Evolutionary conservation across 2,888 invertebrate species (phyloP), one percentile per base, ranked within the genome.

Genomic region (Drepanosiphum platanoidis): DNA sequence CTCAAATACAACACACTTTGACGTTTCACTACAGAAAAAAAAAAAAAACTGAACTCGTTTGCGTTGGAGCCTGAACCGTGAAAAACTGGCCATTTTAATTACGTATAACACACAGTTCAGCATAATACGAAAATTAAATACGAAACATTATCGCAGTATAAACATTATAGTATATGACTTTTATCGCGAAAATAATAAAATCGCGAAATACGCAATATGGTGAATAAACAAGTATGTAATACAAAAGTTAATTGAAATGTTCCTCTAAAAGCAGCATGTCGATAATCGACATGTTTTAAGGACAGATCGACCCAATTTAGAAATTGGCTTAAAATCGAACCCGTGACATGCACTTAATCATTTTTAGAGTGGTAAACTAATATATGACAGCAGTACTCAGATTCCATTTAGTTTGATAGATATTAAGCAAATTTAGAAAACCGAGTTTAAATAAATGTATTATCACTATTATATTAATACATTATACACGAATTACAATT

Each of bases 1-100:
- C 39, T 61, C 58, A 71, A 36, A 61, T 39, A 58, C 27, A 9
- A 66, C 32, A 80, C 27, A 36, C 34, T 79, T 79, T 70, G 70
- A 80, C 80, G 52, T 80, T 70, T 70, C 36, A 80, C 52, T 70
- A 52, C 42, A 34, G 34, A 68, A 32, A 15, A 34, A 32, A 34
- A 46, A 70, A 80, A 80, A 79, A 22, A 46, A 66, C 9, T 52
- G n/a, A 36, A 58, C 68, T 68, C 32, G 36, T 70, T 52, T 70
- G 36, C 70, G 18, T 36, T 30, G 8, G 27, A 68, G 4, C 15
- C 34, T 52, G 52, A 80, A 70, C 18, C 18, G 34, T 80, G 66
- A 68, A 80, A 80, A 68, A 42, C 32, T 18, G 58, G 58, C 22
- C 9, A 81, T 71, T 70, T 58, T 39, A 70, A 36, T 70, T 58